Conservation (phyloP, 2,797 vertebrate species). For the Gallirallus australis region DNA sequence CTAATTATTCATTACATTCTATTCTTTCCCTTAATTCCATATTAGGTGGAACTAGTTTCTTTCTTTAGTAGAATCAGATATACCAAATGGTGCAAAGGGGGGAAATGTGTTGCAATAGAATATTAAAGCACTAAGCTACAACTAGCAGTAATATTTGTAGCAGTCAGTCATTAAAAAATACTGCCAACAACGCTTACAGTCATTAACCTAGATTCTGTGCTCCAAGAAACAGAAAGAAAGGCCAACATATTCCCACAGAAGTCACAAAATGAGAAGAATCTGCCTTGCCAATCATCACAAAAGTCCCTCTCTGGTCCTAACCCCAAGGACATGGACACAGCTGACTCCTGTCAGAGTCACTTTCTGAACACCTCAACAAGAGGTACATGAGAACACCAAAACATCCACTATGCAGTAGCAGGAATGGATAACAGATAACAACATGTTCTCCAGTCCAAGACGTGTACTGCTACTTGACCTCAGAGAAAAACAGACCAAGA, state of each 20-base stretch:
- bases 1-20: not conserved
- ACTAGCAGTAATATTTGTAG: not conserved
- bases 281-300: not conserved
- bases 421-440: not conserved
- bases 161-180: not conserved
- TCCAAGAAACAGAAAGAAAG: not conserved
- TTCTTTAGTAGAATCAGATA: not conserved
- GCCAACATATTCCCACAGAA: not conserved
- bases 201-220: not conserved
- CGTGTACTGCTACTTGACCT: not conserved
- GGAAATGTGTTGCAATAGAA: not conserved
- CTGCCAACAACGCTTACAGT: not conserved
- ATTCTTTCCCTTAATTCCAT: not conserved
- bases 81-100: not conserved
- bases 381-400: not conserved
- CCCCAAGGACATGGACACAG: no score
- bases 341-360: accelerated
- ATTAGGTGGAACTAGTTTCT: not conserved
- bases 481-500: not conserved
- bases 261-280: not conserved
- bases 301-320: not conserved
- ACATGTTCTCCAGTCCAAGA: not conserved
- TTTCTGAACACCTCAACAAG: not conserved
- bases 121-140: not conserved
- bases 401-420: not conserved